phyloP scores from a whole-genome alignment of 2,888 invertebrate species.

The Netelia melanura region DNA sequence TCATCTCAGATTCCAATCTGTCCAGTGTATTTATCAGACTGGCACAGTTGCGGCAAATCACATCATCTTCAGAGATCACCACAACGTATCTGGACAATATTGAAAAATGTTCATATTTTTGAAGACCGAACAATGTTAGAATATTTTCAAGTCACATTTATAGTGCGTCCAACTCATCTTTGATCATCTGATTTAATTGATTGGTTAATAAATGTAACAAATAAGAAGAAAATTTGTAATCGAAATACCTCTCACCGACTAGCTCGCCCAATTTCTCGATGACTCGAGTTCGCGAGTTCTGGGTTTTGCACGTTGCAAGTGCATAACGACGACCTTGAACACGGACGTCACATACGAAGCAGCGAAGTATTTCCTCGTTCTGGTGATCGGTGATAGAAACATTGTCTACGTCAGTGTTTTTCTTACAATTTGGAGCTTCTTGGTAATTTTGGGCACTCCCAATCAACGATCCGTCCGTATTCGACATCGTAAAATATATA shows the following conservation, averaged over 20 bases:
- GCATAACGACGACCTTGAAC: slow-evolving; percentile 82
- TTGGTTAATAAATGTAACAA: neutral
- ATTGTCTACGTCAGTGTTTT: slow-evolving; percentile 20
- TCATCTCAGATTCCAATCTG: slow-evolving; percentile 81
- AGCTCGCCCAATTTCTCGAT: slow-evolving; percentile 83
- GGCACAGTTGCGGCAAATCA: slow-evolving; percentile 83
- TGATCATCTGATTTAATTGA: neutral
- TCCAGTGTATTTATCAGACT: slow-evolving; percentile 83
- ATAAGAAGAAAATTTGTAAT: slow-evolving; percentile 3
- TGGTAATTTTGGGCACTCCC: slow-evolving; percentile 10
- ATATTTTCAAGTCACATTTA: neutral
- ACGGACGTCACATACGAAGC: slow-evolving; percentile 83
- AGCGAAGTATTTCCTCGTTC: slow-evolving; percentile 65
- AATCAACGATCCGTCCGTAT: slow-evolving; percentile 30
- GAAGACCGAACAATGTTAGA: too few species aligned
- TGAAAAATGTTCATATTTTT: neutral
- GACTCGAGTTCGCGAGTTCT: slow-evolving; percentile 79
- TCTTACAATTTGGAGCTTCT: neutral
- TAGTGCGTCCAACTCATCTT: neutral
- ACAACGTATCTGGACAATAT: slow-evolving; percentile 80
- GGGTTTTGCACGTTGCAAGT: slow-evolving; percentile 82
- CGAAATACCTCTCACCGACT: slow-evolving; percentile 81
- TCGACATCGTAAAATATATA: slow-evolving; percentile 40
- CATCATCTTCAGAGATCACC: slow-evolving; percentile 83
- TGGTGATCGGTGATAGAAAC: slow-evolving; percentile 4